These are phyloP conservation scores for Colistium nudipinnis DNA, from an alignment of 2,113 vertebrate species.

Conservation along the genomic window DNA sequence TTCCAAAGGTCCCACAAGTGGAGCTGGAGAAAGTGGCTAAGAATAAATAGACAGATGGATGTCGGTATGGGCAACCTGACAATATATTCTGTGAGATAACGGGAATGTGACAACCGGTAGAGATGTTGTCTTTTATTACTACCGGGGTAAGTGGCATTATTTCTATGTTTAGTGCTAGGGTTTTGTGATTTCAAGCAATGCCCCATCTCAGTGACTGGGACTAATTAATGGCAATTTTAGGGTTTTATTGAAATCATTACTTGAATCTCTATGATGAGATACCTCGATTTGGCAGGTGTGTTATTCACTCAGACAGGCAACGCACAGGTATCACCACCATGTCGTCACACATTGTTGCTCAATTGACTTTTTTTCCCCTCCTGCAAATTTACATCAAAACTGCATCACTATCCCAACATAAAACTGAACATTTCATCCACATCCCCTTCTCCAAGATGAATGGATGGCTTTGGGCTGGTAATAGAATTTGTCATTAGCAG, in stretches of 20 bases:
- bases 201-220: neutral
- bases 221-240: neutral
- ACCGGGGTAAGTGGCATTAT: neutral
- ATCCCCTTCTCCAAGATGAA: neutral
- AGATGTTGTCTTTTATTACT: neutral
- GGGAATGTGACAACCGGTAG: neutral
- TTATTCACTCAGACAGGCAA: neutral
- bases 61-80: neutral
- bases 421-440: slow-evolving; percentile 3
- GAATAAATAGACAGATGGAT: neutral
- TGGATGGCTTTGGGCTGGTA: slow-evolving; percentile 10
- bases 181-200: neutral
- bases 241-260: neutral
- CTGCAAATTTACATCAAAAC: neutral
- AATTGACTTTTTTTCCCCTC: neutral
- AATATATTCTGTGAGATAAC: neutral
- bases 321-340: neutral
- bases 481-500: slow-evolving; percentile 40
- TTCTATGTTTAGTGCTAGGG: neutral
- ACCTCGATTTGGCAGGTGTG: neutral
- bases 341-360: neutral
- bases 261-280: neutral
- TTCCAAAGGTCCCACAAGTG: slow-evolving; percentile 7
- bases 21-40: slow-evolving; percentile 1
- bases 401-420: slow-evolving; percentile 1